Evolutionary conservation across 2,888 invertebrate genomes (phyloP).

Genomic region (Eilema depressum): DNA sequence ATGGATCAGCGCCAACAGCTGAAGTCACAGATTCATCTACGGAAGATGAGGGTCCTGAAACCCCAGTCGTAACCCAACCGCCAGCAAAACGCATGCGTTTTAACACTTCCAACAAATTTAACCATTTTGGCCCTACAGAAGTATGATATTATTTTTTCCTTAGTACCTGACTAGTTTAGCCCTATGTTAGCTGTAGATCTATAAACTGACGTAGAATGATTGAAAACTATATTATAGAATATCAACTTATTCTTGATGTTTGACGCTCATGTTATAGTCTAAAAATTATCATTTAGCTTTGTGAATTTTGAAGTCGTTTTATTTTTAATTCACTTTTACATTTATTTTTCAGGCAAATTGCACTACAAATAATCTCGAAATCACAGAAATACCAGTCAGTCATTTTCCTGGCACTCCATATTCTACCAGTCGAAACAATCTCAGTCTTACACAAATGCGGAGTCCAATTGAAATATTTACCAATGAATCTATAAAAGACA

Average conservation of each 20-base stretch:
- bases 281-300: background rate
- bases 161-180: background rate
- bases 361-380: slow-evolving; percentile 49
- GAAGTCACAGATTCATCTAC: slow-evolving; percentile 77
- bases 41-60: slow-evolving; percentile 71
- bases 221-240: too few relatives aligned
- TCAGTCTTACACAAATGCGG: slow-evolving; percentile 53
- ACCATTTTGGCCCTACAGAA: slow-evolving; percentile 54
- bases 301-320: background rate
- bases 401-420: slow-evolving; percentile 47
- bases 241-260: too few relatives aligned
- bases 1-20: slow-evolving; percentile 73
- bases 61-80: slow-evolving; percentile 67
- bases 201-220: too few relatives aligned
- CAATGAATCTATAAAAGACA: slow-evolving; percentile 47
- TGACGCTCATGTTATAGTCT: too few relatives aligned
- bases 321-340: background rate
- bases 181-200: background rate
- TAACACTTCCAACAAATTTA: slow-evolving; percentile 53
- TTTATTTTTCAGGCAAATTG: slow-evolving; percentile 55
- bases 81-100: slow-evolving; percentile 78
- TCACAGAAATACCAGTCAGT: slow-evolving; percentile 54
- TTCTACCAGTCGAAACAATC: slow-evolving; percentile 26
- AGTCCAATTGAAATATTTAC: slow-evolving; percentile 43
- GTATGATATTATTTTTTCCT: slow-evolving; percentile 52